Evolutionary conservation across 2,113 vertebrate species (phyloP), one percentile per base, ranked within the genome.

Genomic region (Strix aluco): DNA sequence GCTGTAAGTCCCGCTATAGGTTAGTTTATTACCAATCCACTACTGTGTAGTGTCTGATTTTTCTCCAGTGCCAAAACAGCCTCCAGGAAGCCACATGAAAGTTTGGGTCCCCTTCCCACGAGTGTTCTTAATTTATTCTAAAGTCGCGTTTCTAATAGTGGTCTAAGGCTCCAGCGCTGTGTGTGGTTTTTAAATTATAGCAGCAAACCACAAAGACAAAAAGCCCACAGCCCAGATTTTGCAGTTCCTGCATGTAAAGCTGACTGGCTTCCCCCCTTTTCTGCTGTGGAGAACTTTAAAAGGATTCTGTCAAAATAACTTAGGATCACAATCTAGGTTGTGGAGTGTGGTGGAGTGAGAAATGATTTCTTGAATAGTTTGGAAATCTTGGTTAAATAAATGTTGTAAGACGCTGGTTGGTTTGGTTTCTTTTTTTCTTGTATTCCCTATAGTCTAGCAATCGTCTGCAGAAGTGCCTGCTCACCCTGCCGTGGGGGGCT

Each of bases 181-280:
- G 94, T 96, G 97, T 96, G 97, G 95, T 95, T 98, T 98, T 94
- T 90, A 96, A 98, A 98, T 98, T 97, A 96, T 3, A 94, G 86
- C 95, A 94, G 93, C 87, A 95, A 96, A 96, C 94, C 94, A 29
- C 96, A 96, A 94, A 96, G 91, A 79, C 88, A 88, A 75, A 95
- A 95, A 92, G 71, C 81, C 89, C 70, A 27, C 26, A 92, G 92
- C 94, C 70, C 88, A 72, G 85, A 67, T 81, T 72, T 70, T 96
- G 63, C 93, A 95, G 63, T 96, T 97, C 86, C 94, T 95, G 90
- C 25, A 52, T 87, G 62, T 82, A 88, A 96, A 95, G 92, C 82
- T 84, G 82, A 55, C 84, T 75, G 91, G 70, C 91, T 93, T 94
- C 88, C 71, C 80, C 82, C 1, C 5, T 20, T 44, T 69, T 74